These are phyloP conservation scores for Berghia stephanieae DNA, from an alignment of 1,140 invertebrate genomes.

Conservation along the genomic window DNA sequence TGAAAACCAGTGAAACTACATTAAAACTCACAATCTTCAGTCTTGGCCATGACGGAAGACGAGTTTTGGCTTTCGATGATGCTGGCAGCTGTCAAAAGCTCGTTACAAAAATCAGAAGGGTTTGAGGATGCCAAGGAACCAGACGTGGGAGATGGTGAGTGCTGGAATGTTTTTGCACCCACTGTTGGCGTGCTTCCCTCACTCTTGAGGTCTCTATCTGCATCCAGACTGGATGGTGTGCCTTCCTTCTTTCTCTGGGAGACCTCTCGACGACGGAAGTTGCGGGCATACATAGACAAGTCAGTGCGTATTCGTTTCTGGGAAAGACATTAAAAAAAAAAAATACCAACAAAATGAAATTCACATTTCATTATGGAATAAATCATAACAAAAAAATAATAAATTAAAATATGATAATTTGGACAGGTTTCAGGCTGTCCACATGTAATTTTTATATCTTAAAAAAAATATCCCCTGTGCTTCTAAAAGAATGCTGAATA, in stretches of 20 bases:
- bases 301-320: constrained; percentile 38
- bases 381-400: neutral
- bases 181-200: constrained; percentile 20
- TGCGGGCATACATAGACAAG: constrained; percentile 38
- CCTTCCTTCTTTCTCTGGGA: constrained; percentile 28
- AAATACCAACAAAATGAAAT: neutral
- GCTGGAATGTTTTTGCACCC: constrained; percentile 13
- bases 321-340: neutral
- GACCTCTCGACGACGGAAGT: constrained; percentile 35
- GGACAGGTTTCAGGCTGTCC: no score
- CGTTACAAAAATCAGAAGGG: constrained; percentile 34
- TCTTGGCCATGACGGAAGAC: neutral
- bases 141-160: neutral
- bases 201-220: no score
- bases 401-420: neutral
- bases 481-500: neutral
- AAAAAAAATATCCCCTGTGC: neutral
- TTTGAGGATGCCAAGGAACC: constrained; percentile 8
- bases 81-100: constrained; percentile 37
- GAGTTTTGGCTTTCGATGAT: constrained; percentile 38
- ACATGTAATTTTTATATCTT: neutral
- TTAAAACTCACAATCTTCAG: no score
- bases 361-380: neutral
- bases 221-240: constrained; percentile 2
- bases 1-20: no score